phyloP scores from a whole-genome alignment of 2,113 vertebrate species.

The Myrmophylax atrothorax region DNA sequence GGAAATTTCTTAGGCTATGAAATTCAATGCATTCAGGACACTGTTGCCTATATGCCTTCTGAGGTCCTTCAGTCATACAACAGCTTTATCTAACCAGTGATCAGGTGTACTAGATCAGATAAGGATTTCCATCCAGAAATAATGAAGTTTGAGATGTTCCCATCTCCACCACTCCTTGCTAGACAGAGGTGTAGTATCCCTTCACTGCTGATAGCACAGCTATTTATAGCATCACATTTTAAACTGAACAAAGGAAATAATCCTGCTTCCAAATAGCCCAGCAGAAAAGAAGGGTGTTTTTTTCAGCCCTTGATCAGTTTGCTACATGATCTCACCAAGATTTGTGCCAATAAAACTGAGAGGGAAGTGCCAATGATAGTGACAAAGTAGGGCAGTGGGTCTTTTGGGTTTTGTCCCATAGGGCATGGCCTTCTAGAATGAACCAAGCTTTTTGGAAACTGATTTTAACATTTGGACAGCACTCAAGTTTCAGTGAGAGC shows the following conservation, averaged over 20 bases:
- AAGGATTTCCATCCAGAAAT: neutral
- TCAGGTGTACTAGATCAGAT: neutral
- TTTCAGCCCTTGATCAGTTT: conserved; percentile 17
- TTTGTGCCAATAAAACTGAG: conserved; percentile 8
- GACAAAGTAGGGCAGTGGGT: conserved; percentile 48
- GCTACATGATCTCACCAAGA: neutral
- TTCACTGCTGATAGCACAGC: neutral
- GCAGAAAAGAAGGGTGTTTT: neutral
- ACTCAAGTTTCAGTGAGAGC: conserved; percentile 38
- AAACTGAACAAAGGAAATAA: neutral
- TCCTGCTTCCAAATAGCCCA: neutral
- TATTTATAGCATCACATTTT: neutral
- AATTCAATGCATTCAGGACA: neutral
- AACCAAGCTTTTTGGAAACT: conserved; percentile 24
- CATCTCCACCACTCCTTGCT: neutral
- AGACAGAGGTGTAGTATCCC: neutral
- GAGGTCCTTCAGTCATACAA: neutral
- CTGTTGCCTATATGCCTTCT: neutral
- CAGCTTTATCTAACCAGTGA: neutral
- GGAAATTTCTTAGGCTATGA: neutral
- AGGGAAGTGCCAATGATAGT: neutral
- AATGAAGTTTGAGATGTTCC: neutral
- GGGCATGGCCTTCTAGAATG: conserved; percentile 60
- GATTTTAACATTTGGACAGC: conserved; percentile 62
- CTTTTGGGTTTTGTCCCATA: conserved; percentile 28